Base-by-base conservation (phyloP, 2,888 invertebrate species). In the Lasioglossum pauxillum region DNA sequence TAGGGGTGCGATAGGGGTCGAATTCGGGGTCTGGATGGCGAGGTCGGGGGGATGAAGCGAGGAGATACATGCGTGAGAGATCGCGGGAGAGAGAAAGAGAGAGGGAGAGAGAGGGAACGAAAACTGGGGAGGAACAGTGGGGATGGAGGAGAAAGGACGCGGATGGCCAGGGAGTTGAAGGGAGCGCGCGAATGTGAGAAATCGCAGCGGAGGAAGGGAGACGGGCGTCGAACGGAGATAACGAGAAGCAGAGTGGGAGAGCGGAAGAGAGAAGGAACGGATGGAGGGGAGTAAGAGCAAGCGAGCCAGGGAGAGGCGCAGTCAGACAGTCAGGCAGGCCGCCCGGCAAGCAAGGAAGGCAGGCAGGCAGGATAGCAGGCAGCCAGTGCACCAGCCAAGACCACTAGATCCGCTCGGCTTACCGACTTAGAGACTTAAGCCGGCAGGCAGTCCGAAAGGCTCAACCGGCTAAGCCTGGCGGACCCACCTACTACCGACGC, bases 361-460 rank as follows among this genome's bases (percentile, higher is more conserved):
- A 92, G 89, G 91, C 93, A 93, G 93, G 96, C 96, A 96, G 96
- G 92, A 91, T 94, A 94, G 91, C 93, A 94, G 93, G 96, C 96
- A 96, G 96, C 95, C 95, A 92, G 93, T 92, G 92, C 92, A 92
- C 91, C 93, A 93, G 92, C 94, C 93, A 94, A 93, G 93, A 94
- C 94, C 94, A 93, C 94, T 93, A 94, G 94, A 94, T 94, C 95
- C 94, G 92, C 88, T 90, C 92, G 94, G 94, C 94, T 94, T 94
- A 93, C 92, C 93, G 95, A 95, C 95, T 95, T 94, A 94, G 91
- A 93, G 93, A 94, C 93, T 95, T 95, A 94, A 95, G 95, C 94
- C 94, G 93, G 91, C 93, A 93, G 93, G 93, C 94, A 93, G 94
- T 94, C 94, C 94, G 93, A 94, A 93, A 94, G 94, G 94, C 94